These are phyloP conservation scores for Lucilia sericata DNA, from an alignment of 1,140 invertebrate species.

Conservation along the genomic window DNA sequence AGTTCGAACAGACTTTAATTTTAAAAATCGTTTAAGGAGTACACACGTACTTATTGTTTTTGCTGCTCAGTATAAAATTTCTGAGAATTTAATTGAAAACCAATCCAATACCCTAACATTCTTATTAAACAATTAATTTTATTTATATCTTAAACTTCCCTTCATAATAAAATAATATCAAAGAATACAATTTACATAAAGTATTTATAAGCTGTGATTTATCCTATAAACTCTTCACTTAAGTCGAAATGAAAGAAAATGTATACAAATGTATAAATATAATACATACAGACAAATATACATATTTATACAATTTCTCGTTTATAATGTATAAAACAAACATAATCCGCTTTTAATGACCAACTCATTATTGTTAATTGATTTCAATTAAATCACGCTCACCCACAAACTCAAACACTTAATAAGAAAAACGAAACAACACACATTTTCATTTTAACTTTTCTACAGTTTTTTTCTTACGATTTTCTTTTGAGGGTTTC, in stretches of 20 bases:
- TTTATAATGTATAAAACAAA: background rate
- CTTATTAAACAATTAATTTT: too few species aligned
- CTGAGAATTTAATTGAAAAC: too few species aligned
- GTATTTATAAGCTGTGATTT: background rate
- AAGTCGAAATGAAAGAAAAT: background rate
- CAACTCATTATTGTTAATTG: conserved; percentile 67
- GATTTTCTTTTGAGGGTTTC: background rate
- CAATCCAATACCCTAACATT: too few species aligned
- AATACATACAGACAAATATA: background rate
- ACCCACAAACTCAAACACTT: conserved; percentile 14
- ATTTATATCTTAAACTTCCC: too few species aligned
- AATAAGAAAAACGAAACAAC: background rate
- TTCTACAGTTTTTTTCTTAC: background rate
- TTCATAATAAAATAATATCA: too few species aligned
- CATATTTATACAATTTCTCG: too few species aligned
- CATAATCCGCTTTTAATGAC: conserved; percentile 58
- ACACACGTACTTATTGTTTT: too few species aligned
- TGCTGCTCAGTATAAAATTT: too few species aligned
- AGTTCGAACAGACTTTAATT: too few species aligned
- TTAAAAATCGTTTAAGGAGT: too few species aligned
- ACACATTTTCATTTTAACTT: conserved; percentile 17
- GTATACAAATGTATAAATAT: background rate
- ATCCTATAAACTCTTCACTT: background rate
- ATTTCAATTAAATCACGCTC: conserved; percentile 66
- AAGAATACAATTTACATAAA: too few species aligned